Evolutionary conservation across 2,797 vertebrate species (phyloP), one percentile per base, ranked within the genome.

Genomic region (Parauchenoglanis ngamensis): DNA sequence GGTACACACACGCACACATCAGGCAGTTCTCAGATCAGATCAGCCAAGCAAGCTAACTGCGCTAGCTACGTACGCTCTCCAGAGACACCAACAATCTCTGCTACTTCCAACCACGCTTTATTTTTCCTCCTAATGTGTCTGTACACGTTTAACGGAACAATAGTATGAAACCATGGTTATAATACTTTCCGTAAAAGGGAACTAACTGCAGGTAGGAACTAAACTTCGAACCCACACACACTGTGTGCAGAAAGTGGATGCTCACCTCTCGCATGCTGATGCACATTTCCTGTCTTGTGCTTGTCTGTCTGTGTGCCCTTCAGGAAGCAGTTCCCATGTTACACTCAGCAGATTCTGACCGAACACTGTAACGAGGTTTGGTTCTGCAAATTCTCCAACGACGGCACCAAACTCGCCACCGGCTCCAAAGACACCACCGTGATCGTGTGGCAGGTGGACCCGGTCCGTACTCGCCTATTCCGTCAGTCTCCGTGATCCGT

Each of bases 341-440:
- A 98, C 92, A 99, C 98, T 61, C 98, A 99, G 92, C 98, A 99
- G 94, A 99, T 99, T 93, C 96, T 99, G 90, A 99, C 98, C 17
- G 98, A 99, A 89, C 98, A 99, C 94, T 99, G 98, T 95, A 99
- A 99, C 68, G 98, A 99, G 94, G 98, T 99, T 80, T 99, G 98
- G 98, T 99, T 99, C 96, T 99, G 98, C 95, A 99, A 99, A 92
- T 99, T 99, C 94, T 99, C 98, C 90, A 99, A 99, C 1, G 97
- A 99, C 6, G 98, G 98, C 96, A 99, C 97, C 94, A 99, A 99
- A 95, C 95, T 99, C 93, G 98, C 98, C 92, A 99, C 98, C 54
- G 98, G 98, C 94, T 99, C 98, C 90, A 99, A 99, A 96, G 98
- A 99, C 93, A 99, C 98, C 87, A 99, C 98, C 82, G 98, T 99